Base-by-base conservation (phyloP, 2,113 vertebrate species). In the Cisticola juncidis region DNA sequence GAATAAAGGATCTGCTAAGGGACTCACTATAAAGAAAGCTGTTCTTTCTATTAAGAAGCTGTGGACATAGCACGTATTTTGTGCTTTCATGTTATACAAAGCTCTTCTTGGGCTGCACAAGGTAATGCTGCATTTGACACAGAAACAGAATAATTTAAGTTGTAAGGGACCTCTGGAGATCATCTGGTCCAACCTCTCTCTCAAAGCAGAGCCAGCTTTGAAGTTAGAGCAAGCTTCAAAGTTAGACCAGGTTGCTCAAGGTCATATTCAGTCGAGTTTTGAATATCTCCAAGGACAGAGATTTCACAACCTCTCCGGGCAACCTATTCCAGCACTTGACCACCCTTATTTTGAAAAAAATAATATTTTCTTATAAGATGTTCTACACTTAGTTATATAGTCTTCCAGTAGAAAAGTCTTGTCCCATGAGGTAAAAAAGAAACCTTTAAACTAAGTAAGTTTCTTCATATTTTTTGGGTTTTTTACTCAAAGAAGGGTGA, bases 91-190 rank as follows among this genome's bases (percentile, higher is more conserved):
- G 76, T 95, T 93, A 86, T 62, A 96, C 76, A 94, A 91, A 96
- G 90, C 71, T 88, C 44, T 88, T 94, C 68, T 92, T 88, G 93
- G 85, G 54, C 87, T 96, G 81, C 81, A 92, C 74, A 93, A 94
- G 90, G 90, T 96, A 96, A 96, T 86, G 62, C 85, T 93, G 81
- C 90, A 70, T 94, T 96, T 97, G 96, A 97, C 95, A 93, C 45
- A 93, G 90, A 96, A 96, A 93, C 90, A 90, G 96, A 96, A 96
- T 93, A 95, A 95, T 97, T 93, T 92, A 92, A 93, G 82, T 94
- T 92, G 68, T 93, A 90, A 94, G 82, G 51, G 80, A 97, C 94
- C 95, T 96, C 92, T 92, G 82, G 95, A 95, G 92, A 96, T 90
- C 88, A 88, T 47, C 76, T 80, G 51, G 86, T 83, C 96, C 94